Evolutionary conservation across 1,140 invertebrate genomes (phyloP), one percentile per base, ranked within the genome.

Genomic region (Propsilocerus akamusi): DNA sequence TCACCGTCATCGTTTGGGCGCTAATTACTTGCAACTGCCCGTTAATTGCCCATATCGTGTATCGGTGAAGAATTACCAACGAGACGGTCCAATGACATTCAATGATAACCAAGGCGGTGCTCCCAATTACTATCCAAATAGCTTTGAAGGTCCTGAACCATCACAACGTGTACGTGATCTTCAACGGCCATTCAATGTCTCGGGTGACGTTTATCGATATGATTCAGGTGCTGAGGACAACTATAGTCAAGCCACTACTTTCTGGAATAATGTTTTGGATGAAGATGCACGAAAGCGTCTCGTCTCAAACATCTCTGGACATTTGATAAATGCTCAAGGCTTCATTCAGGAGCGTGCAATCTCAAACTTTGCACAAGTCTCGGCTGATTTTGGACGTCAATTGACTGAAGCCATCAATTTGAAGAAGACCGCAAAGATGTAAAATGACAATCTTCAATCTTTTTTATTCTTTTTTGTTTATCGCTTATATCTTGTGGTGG

Each of bases 91-190:
- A 7, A 80, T 80, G 71, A 66, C 70, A 10, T 63, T 73, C 12
- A 64, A 71, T 56, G 70, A 75, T 50, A 81, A 80, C 57, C 76
- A 85, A 72, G 79, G 72, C 34, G 84, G 82, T 28, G 81, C 83
- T 11, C 94, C 94, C 2, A 96, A 96, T 67, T 97, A 97, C 63
- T 94, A 78, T 71, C 95, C 95, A 0, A 97, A 97, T 66, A 95
- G 90, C 52, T 98, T 97, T 66, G 69, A 70, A 52, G 92, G 91
- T 0, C 89, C 90, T 0, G 64, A 73, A 25, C 75, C 78, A 53
- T 69, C 69, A 49, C 65, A 70, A 6, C 64, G 73, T 17, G 71
- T 72, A 7, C 66, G 69, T 51, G 62, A 66, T n/a, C 59, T 78
- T 11, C 66, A 70, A 47, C 72, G 75, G 8, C 59, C 63, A 12